Evolutionary conservation across 2,888 invertebrate genomes (phyloP).

Genomic region (Cerastoderma edule): DNA sequence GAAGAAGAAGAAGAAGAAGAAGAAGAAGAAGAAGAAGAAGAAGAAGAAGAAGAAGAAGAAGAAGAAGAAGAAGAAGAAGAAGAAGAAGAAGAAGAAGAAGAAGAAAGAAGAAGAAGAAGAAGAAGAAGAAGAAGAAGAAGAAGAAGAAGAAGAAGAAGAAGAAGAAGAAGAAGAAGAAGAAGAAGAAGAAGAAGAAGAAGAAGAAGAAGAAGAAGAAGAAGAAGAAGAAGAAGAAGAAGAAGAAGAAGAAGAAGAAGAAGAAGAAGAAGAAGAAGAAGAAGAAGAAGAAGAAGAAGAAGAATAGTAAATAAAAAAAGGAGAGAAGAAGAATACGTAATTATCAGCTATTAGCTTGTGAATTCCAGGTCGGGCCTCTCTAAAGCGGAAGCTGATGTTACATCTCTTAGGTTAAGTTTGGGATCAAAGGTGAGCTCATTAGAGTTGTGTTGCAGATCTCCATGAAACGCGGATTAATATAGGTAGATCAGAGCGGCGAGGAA

Average conservation of each 20-base stretch:
- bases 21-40: constrained; percentile 1
- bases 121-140: not conserved
- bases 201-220: not conserved
- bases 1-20: constrained; percentile 1
- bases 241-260: not conserved
- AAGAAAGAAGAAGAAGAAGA: not conserved
- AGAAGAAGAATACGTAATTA: not conserved
- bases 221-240: not conserved
- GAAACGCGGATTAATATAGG: constrained; percentile 20
- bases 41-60: constrained; percentile 1
- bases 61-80: constrained; percentile 1
- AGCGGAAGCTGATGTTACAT: not conserved
- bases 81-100: not conserved
- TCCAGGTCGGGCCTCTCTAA: not conserved
- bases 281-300: constrained; percentile 1
- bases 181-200: not conserved
- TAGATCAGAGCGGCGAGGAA: constrained; percentile 16
- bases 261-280: constrained; percentile 1
- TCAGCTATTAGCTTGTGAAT: not conserved
- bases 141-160: not conserved
- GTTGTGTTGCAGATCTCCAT: constrained; percentile 12
- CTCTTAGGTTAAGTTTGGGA: not conserved
- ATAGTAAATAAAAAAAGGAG: not conserved
- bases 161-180: not conserved
- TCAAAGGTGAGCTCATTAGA: constrained; percentile 12